Evolutionary conservation across 2,888 invertebrate species (phyloP).

Genomic region (Pollenia angustigena): DNA sequence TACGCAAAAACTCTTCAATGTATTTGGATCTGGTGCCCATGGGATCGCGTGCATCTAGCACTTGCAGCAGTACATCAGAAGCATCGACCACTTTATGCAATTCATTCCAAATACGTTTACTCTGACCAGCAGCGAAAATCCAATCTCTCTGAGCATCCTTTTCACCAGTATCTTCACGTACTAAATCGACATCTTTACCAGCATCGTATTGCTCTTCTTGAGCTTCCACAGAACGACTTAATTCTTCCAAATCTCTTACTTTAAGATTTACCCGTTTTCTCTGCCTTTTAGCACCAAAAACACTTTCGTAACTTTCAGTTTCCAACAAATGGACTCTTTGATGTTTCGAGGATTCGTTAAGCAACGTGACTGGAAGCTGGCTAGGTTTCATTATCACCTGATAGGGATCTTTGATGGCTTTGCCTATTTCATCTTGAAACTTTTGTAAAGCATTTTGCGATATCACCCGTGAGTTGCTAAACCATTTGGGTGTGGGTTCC

Average conservation of each 20-base stretch:
- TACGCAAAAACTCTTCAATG: slow-evolving; percentile 95
- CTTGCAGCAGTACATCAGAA: slow-evolving; percentile 97
- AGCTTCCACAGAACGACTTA: slow-evolving; percentile 90
- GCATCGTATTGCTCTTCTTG: slow-evolving; percentile 91
- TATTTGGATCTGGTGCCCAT: slow-evolving; percentile 97
- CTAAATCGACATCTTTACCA: slow-evolving; percentile 92
- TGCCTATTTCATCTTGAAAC: slow-evolving; percentile 97
- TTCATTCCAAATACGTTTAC: slow-evolving; percentile 99
- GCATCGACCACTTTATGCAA: slow-evolving; percentile 99
- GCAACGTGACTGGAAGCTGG: slow-evolving; percentile 95
- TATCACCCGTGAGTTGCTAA: slow-evolving; percentile 98
- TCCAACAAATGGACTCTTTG: slow-evolving; percentile 97
- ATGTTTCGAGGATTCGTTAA: slow-evolving; percentile 96
- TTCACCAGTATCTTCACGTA: slow-evolving; percentile 92
- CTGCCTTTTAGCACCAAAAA: slow-evolving; percentile 97
- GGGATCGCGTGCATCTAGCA: slow-evolving; percentile 98
- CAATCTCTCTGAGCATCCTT: slow-evolving; percentile 94
- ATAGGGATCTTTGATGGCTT: slow-evolving; percentile 97
- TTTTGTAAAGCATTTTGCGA: slow-evolving; percentile 95
- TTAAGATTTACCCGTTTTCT: slow-evolving; percentile 94
- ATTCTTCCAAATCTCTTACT: slow-evolving; percentile 90
- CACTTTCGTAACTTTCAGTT: slow-evolving; percentile 96
- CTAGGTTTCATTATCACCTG: slow-evolving; percentile 99
- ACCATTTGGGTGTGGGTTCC: slow-evolving; percentile 99
- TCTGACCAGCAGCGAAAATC: slow-evolving; percentile 98